phyloP scores from a whole-genome alignment of 2,113 vertebrate genomes.

The Semnornis frantzii region DNA sequence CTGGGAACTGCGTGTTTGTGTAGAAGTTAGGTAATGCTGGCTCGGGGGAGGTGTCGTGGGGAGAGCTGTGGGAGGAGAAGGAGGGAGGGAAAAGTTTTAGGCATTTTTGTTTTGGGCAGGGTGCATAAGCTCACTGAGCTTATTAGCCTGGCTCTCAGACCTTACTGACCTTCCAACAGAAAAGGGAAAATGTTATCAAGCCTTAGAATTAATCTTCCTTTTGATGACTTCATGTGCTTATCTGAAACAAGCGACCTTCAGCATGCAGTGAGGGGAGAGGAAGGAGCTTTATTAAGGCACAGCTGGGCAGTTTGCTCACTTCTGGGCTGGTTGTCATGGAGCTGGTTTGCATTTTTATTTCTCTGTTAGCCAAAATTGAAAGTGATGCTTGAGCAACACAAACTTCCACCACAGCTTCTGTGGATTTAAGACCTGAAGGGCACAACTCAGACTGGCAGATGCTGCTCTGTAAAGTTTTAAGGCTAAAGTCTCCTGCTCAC shows the following conservation, averaged over 20 bases:
- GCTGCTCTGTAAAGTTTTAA: not conserved
- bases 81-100: not conserved
- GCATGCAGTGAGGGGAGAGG: not conserved
- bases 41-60: conserved; percentile 57
- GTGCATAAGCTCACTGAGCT: not conserved
- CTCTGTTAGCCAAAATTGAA: not conserved
- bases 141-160: not conserved
- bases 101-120: not conserved
- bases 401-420: not conserved
- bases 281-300: not conserved
- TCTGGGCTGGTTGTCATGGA: not conserved
- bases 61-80: not conserved
- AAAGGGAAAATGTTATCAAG: fast-evolving
- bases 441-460: not conserved
- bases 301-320: not conserved
- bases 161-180: not conserved
- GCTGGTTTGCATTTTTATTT: not conserved
- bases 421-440: not conserved
- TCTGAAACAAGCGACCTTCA: not conserved
- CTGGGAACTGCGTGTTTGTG: conserved; percentile 23
- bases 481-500: not conserved
- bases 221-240: not conserved
- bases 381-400: not conserved
- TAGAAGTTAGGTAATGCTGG: conserved; percentile 20
- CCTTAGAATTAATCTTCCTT: not conserved